These are phyloP conservation scores for Conchocele bisecta DNA, from an alignment of 2,888 invertebrate genomes.

Conservation along the genomic window DNA sequence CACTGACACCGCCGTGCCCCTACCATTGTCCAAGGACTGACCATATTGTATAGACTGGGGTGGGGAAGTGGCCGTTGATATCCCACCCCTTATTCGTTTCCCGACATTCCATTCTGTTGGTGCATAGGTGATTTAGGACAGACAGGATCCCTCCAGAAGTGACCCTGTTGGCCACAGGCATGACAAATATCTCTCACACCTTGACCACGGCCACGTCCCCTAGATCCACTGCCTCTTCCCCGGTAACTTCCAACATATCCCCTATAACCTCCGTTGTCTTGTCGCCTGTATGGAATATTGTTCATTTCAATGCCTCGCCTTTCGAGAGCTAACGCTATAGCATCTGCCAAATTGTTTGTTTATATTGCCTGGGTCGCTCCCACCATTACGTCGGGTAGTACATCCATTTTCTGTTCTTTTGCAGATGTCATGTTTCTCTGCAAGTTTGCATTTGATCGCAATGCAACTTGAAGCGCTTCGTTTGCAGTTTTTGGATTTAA, in stretches of 20 bases:
- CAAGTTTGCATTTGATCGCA: slow-evolving; percentile 8
- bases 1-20: too few species aligned
- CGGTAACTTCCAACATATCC: background rate
- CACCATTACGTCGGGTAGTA: background rate
- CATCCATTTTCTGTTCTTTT: background rate
- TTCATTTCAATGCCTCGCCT: background rate
- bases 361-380: background rate
- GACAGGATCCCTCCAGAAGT: slow-evolving; percentile 4
- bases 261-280: too few species aligned
- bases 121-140: slow-evolving; percentile 1
- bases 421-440: too few species aligned
- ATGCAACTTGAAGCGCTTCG: slow-evolving; percentile 4
- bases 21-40: too few species aligned
- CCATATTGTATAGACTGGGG: slow-evolving; percentile 4
- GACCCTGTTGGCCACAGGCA: background rate
- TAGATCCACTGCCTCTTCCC: background rate
- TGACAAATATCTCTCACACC: background rate
- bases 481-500: slow-evolving; percentile 1
- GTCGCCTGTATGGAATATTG: too few species aligned
- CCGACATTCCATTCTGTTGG: slow-evolving; percentile 1
- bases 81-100: slow-evolving; percentile 1
- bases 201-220: background rate
- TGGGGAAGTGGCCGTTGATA: background rate
- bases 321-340: background rate
- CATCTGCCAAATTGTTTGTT: slow-evolving; percentile 5